Conservation (phyloP, 2,113 vertebrate species). For the Atractosteus spatula region DNA sequence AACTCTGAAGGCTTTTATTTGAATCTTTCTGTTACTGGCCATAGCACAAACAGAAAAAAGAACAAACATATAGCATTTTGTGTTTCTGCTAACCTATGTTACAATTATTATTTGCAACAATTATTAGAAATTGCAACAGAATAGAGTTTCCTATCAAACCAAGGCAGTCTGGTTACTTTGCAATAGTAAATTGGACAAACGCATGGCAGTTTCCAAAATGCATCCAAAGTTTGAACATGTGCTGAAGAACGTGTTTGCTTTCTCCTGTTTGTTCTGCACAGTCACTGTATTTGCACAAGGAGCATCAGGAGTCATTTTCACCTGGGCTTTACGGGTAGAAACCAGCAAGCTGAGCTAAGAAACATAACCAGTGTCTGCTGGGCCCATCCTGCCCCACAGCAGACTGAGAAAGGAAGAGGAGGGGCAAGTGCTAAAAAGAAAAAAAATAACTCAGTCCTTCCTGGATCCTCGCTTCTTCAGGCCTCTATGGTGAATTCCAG, state of each 20-base stretch:
- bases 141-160: too few relatives aligned
- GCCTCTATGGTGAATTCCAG: neutral
- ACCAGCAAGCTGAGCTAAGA: neutral
- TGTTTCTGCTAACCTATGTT: too few relatives aligned
- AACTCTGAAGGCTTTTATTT: too few relatives aligned
- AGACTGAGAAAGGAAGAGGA: conserved; percentile 11
- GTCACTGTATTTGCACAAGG: neutral
- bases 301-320: neutral
- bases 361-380: neutral
- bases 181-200: too few relatives aligned
- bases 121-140: too few relatives aligned
- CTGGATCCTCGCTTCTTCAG: neutral
- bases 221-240: too few relatives aligned
- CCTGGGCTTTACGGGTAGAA: neutral
- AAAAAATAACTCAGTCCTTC: neutral
- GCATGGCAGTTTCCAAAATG: too few relatives aligned
- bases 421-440: conserved; percentile 5
- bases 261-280: neutral
- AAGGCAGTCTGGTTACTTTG: too few relatives aligned
- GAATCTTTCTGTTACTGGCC: too few relatives aligned
- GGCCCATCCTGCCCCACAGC: neutral
- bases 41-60: too few relatives aligned
- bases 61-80: too few relatives aligned
- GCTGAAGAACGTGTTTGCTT: neutral
- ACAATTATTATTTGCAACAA: too few relatives aligned